Evolutionary conservation across 2,113 vertebrate genomes (phyloP).

Genomic region (Meleagris gallopavo): DNA sequence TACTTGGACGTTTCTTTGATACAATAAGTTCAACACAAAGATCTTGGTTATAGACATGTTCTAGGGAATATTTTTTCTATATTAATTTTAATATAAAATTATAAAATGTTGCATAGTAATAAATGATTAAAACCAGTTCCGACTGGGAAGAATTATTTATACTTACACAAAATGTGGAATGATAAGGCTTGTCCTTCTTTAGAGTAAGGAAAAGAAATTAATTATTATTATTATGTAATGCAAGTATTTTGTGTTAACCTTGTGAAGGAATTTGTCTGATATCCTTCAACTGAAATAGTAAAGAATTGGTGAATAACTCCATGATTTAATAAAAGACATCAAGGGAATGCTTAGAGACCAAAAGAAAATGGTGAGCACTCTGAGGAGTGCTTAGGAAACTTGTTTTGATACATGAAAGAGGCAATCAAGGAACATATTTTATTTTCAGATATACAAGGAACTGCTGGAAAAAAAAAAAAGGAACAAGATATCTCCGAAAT

Average conservation of each 20-base stretch:
- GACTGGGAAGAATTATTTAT: background rate
- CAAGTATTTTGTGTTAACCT: background rate
- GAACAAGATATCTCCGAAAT: background rate
- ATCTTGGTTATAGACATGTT: accelerated
- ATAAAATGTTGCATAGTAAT: background rate
- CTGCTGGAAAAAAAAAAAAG: background rate
- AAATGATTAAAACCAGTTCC: background rate
- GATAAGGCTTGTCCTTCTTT: background rate
- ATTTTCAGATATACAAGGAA: background rate
- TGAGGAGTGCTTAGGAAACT: background rate
- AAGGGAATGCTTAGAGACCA: background rate
- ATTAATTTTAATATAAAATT: background rate
- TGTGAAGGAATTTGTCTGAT: background rate
- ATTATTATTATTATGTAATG: background rate
- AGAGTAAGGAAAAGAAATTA: background rate
- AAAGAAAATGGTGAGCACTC: background rate
- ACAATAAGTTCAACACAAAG: background rate
- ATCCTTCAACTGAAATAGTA: background rate
- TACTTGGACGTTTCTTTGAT: background rate
- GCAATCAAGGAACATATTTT: background rate
- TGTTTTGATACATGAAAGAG: background rate
- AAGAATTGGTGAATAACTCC: background rate
- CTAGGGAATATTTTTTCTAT: background rate
- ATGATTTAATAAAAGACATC: background rate
- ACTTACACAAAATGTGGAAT: background rate